A percentile compares a stretch with the other conserved stretches of the same genome.
These are phyloP conservation scores for Zaprionus gabonicus DNA, from an alignment of 1,140 invertebrate genomes.

Conservation along the genomic window DNA sequence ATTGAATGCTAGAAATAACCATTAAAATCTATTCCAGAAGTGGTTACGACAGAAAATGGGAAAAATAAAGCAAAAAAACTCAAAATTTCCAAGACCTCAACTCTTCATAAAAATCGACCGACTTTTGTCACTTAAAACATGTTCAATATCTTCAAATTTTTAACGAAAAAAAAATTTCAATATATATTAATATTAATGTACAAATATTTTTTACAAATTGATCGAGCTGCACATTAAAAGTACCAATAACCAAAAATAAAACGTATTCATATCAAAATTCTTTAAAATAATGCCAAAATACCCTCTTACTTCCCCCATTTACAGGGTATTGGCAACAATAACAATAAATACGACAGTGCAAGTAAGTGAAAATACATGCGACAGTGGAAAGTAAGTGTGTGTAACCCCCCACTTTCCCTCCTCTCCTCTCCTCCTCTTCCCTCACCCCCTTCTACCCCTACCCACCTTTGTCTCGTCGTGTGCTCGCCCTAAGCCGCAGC, in stretches of 20 bases:
- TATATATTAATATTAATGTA: too few relatives aligned
- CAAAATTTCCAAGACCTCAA: too few relatives aligned
- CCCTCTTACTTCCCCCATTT: background rate
- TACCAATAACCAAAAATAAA: background rate
- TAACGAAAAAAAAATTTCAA: too few relatives aligned
- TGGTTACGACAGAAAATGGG: too few relatives aligned
- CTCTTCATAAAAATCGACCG: too few relatives aligned
- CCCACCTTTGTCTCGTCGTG: background rate
- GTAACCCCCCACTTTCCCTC: background rate
- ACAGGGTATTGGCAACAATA: slow-evolving; percentile 29
- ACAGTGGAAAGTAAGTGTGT: slow-evolving; percentile 18
- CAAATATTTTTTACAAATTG: too few relatives aligned
- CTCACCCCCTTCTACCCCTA: background rate
- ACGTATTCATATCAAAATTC: background rate
- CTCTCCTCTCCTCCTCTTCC: rapidly evolving
- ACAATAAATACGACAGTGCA: slow-evolving; percentile 48
- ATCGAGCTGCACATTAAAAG: too few relatives aligned
- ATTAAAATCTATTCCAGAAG: too few relatives aligned
- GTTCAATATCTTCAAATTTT: too few relatives aligned
- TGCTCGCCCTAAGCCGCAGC: slow-evolving; percentile 51
- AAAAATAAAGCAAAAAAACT: too few relatives aligned
- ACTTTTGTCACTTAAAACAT: too few relatives aligned
- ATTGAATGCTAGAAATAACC: too few relatives aligned
- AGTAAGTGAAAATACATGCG: slow-evolving; percentile 67
- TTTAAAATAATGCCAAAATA: background rate